Percentiles rank a stretch among this genome's conserved stretches.
These are phyloP conservation scores for Phycodurus eques DNA, from an alignment of 2,113 vertebrate genomes.

Conservation along the genomic window DNA sequence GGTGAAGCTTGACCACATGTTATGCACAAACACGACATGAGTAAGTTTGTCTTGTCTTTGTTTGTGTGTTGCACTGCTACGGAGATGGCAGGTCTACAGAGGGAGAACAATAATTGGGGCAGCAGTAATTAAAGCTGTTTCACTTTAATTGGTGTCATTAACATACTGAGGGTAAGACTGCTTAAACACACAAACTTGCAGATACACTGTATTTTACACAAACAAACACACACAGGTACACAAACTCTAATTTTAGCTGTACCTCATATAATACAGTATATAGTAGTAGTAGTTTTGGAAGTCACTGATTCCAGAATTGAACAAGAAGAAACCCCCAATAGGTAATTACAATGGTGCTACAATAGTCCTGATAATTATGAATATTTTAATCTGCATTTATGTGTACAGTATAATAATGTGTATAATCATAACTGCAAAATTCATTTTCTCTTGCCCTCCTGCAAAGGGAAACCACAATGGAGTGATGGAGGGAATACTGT, in stretches of 20 bases:
- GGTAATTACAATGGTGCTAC: background rate
- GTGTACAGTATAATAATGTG: background rate
- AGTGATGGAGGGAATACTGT: background rate
- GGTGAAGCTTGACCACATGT: background rate
- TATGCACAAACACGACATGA: background rate
- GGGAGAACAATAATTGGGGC: conserved; percentile 17
- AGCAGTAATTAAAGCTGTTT: conserved; percentile 43
- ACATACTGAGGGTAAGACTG: conserved; percentile 20
- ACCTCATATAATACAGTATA: background rate
- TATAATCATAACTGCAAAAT: background rate
- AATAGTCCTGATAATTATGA: background rate
- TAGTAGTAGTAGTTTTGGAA: background rate
- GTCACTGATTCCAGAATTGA: background rate
- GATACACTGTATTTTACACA: conserved; percentile 2
- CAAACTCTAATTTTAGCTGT: background rate
- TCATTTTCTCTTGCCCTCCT: background rate
- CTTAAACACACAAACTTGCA: conserved; percentile 22
- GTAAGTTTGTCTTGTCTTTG: background rate
- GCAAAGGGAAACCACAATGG: background rate
- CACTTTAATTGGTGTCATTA: conserved; percentile 45
- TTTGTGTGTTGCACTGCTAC: background rate
- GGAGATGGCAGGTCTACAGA: conserved; percentile 20
- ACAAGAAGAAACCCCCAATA: background rate
- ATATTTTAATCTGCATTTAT: background rate
- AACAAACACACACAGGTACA: background rate